Evolutionary conservation across 2,888 invertebrate species (phyloP).

Genomic region (Diarsia mendica): DNA sequence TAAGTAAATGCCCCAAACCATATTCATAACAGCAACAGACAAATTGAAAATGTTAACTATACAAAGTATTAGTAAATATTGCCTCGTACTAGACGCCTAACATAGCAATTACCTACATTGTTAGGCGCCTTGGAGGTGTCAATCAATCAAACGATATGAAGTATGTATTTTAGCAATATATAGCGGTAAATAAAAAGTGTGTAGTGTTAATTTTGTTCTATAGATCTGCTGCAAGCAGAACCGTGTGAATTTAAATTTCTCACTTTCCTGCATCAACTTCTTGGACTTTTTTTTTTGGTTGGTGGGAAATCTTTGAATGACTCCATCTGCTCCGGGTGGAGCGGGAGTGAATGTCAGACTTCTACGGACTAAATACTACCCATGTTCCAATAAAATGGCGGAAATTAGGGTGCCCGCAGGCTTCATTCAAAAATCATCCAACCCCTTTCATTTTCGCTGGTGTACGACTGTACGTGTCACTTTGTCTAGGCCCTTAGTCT

Average conservation of each 20-base stretch:
- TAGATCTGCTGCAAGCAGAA: neutral
- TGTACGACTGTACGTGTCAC: neutral
- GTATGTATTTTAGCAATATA: neutral
- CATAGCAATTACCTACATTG: neutral
- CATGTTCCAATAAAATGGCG: too few species aligned
- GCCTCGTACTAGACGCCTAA: neutral
- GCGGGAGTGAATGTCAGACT: too few species aligned
- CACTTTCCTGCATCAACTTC: neutral
- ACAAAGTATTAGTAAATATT: constrained; percentile 4
- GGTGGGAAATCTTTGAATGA: too few species aligned
- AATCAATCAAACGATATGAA: neutral
- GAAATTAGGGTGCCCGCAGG: too few species aligned
- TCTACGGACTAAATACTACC: too few species aligned
- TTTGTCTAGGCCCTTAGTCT: neutral
- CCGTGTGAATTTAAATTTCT: neutral
- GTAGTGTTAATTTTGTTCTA: neutral
- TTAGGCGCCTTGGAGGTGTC: neutral
- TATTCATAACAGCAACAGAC: neutral
- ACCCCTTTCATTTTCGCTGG: neutral
- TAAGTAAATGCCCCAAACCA: neutral
- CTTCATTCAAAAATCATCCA: too few species aligned
- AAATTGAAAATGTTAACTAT: neutral
- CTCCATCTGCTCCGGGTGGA: too few species aligned
- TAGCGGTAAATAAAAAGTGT: neutral
- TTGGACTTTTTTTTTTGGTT: too few species aligned